Conservation (phyloP, 2,888 invertebrate genomes). For the Brachyptera putata region DNA sequence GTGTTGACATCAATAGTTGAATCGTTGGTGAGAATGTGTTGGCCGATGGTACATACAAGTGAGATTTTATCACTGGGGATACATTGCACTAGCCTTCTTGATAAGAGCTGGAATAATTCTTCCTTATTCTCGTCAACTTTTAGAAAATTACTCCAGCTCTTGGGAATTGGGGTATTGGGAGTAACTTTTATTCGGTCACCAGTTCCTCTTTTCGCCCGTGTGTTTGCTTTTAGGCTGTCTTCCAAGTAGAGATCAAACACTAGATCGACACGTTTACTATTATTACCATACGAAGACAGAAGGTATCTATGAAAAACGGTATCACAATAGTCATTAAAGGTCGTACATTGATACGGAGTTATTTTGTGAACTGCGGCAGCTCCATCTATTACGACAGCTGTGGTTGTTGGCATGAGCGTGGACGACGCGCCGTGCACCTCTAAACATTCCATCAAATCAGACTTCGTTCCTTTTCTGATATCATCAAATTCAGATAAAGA, state of each 20-base stretch:
- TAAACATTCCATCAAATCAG: neutral
- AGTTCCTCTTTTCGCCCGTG: conserved; percentile 14
- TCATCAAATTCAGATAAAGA: neutral
- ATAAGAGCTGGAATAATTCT: neutral
- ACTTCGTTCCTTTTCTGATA: neutral
- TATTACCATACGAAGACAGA: neutral
- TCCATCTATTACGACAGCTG: neutral
- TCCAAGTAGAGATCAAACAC: conserved; percentile 25
- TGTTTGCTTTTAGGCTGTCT: conserved; percentile 17
- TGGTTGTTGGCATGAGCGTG: neutral
- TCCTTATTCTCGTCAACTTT: neutral
- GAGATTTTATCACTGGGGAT: neutral
- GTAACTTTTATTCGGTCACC: conserved; percentile 23
- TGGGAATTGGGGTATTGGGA: neutral
- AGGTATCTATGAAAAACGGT: neutral
- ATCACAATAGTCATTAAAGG: neutral
- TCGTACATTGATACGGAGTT: neutral
- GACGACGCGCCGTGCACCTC: neutral
- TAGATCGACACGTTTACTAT: conserved; percentile 22
- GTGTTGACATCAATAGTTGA: neutral
- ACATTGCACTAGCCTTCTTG: neutral
- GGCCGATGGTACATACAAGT: neutral
- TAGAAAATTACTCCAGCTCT: neutral
- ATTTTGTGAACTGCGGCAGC: neutral
- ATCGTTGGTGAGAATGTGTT: neutral